phyloP scores from a whole-genome alignment of 2,113 vertebrate genomes.

The Rhinoptilus africanus region DNA sequence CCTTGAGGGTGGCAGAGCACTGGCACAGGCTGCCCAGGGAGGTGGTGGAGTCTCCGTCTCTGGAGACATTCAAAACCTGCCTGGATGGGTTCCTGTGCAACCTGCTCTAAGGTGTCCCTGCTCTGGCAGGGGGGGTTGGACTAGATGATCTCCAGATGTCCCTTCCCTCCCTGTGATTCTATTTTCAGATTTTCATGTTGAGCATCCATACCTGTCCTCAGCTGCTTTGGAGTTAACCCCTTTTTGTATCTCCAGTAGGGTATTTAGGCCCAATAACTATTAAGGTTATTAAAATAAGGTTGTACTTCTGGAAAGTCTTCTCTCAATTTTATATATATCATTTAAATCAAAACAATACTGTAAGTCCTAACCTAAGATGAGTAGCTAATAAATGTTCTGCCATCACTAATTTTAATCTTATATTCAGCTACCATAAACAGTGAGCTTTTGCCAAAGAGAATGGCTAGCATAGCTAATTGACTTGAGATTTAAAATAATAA shows the following conservation, averaged over 20 bases:
- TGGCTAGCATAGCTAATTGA: slow-evolving; percentile 34
- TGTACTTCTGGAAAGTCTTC: neutral
- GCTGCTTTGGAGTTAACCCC: neutral
- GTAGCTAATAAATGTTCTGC: neutral
- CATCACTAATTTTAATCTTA: neutral
- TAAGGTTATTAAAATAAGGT: neutral
- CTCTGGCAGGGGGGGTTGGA: too few species aligned
- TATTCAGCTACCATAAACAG: neutral
- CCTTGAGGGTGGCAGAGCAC: too few species aligned
- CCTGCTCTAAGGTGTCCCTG: too few species aligned
- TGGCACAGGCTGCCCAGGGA: too few species aligned
- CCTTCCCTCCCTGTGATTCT: too few species aligned
- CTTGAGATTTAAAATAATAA: slow-evolving; percentile 20
- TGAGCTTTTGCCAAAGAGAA: neutral
- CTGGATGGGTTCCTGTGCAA: too few species aligned
- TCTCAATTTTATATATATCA: neutral
- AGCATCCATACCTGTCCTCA: accelerated
- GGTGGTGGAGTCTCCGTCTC: too few species aligned
- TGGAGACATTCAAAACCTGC: too few species aligned
- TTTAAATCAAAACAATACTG: neutral
- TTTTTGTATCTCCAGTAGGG: neutral
- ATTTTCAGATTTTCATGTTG: neutral
- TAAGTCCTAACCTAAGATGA: neutral
- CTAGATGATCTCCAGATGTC: too few species aligned
- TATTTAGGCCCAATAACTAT: neutral